Evolutionary conservation across 1,140 invertebrate species (phyloP).

Genomic region (Megalopta genalis): DNA sequence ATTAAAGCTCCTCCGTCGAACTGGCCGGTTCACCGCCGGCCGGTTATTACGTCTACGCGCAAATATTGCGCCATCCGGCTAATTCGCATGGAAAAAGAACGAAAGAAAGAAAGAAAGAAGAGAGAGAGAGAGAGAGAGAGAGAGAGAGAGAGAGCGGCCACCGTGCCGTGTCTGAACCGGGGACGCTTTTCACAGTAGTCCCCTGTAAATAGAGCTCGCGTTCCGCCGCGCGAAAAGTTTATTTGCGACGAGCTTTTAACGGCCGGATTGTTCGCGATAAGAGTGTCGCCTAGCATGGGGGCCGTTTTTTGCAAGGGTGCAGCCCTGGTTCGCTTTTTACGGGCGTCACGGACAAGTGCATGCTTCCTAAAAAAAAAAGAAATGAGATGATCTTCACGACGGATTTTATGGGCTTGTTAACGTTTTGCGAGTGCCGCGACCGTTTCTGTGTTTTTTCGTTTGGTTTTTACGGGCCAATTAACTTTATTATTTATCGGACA

Average conservation of each 20-base stretch:
- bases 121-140: too few species aligned
- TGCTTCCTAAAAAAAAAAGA: too few species aligned
- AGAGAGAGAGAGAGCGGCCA: too few species aligned
- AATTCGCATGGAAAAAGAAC: conserved; percentile 14
- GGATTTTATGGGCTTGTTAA: too few species aligned
- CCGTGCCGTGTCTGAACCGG: not conserved
- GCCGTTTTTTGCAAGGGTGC: not conserved
- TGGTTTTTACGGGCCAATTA: too few species aligned
- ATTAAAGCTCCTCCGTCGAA: conserved; percentile 6
- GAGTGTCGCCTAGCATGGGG: not conserved
- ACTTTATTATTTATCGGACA: too few species aligned
- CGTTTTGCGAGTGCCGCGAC: too few species aligned
- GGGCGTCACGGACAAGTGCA: too few species aligned
- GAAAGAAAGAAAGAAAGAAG: too few species aligned
- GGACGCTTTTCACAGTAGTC: conserved; percentile 1
- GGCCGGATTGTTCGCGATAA: not conserved
- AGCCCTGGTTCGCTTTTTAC: too few species aligned
- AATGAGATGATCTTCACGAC: too few species aligned
- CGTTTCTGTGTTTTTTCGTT: too few species aligned
- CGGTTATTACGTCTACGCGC: conserved; percentile 23
- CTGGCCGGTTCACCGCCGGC: not conserved
- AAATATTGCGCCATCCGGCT: not conserved
- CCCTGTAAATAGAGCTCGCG: conserved; percentile 7
- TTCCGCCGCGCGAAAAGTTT: conserved; percentile 6
- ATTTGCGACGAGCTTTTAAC: conserved; percentile 1